Base-by-base conservation (phyloP, 2,888 invertebrate species). In the Drosophila lacicola region DNA sequence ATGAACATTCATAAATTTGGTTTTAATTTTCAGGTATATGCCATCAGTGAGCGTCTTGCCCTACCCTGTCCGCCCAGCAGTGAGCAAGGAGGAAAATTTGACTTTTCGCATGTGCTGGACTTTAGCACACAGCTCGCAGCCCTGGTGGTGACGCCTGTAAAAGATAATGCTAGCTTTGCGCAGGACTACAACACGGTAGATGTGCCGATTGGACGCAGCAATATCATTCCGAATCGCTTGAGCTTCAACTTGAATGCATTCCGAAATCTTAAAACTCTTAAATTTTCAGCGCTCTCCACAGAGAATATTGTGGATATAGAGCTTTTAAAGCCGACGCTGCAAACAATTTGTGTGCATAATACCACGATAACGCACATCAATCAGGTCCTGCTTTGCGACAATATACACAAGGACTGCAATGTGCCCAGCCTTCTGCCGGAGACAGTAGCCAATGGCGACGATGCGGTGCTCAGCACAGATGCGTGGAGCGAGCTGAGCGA, bases 31-130 rank as follows among this genome's bases (percentile, higher is more conserved):
- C 94, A 98, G 96, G 93, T 98, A 29, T 95, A 96, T 92, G 96
- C 98, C n/a, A 95, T 99, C 63, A 97, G 97, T 90, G 96, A 97
- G 91, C 94, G 98, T 74, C 93, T 98, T 53, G 96, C 96, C 91
- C 95, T 97, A 83, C 96, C 98, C 0, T 96, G 98, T 90, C 97
- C 98, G 0, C 97, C 98, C 0, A 88, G 69, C 41, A 94, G 95
- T 65, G 97, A 97, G 89, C 95, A 95, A 70, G 94, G 94, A 25
- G 96, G 97, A 83, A 95, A 95, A 91, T 96, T 95, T 85, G 98
- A 98, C 92, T 96, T 98, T 82, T 97, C 98, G 73, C 97, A 98
- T 88, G 95, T 98, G 1, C 92, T 98, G 57, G 98, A 98, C 92
- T 97, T 97, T 89, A 96, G 96, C 91, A 95, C 95, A 0, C 96